phyloP scores from a whole-genome alignment of 2,797 vertebrate species.

The Notolabrus celidotus region DNA sequence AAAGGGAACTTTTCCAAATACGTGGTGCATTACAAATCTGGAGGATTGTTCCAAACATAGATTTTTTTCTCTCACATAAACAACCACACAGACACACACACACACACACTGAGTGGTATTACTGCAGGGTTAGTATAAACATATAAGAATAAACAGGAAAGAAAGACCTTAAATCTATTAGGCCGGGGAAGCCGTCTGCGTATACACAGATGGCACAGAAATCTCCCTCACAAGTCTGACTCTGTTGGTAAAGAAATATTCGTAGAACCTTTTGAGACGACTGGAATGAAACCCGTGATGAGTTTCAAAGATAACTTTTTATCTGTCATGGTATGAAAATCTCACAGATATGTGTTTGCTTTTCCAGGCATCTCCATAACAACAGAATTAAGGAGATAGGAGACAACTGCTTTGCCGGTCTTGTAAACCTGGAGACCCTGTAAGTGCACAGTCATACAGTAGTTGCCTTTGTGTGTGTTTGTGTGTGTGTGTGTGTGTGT shows the following conservation, averaged over 20 bases:
- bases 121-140: slow-evolving; percentile 69
- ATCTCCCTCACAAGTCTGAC: slow-evolving; percentile 30
- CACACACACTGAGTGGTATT: slow-evolving; percentile 48
- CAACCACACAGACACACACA: slow-evolving; percentile 9
- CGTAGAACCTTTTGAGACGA: not conserved
- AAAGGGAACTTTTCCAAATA: slow-evolving; percentile 26
- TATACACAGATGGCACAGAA: slow-evolving; percentile 34
- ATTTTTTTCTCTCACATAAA: slow-evolving; percentile 20
- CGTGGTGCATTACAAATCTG: slow-evolving; percentile 6
- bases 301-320: slow-evolving; percentile 16
- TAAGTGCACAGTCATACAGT: slow-evolving; percentile 83
- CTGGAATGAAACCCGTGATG: not conserved
- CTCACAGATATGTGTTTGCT: slow-evolving; percentile 22
- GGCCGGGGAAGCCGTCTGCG: slow-evolving; percentile 35
- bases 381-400: slow-evolving; percentile 95
- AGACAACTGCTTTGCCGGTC: slow-evolving; percentile 91
- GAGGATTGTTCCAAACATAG: slow-evolving; percentile 38
- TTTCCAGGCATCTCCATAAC: slow-evolving; percentile 95
- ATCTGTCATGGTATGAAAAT: not conserved
- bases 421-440: slow-evolving; percentile 97
- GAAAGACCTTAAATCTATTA: slow-evolving; percentile 66
- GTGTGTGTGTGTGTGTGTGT: slow-evolving; percentile 25
- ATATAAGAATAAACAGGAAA: slow-evolving; percentile 78
- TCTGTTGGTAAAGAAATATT: not conserved
- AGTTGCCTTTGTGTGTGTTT: slow-evolving; percentile 21